A percentile compares a stretch with the other conserved stretches of the same genome.
Conservation (phyloP, 2,888 invertebrate genomes). For the Aphodius granarius region DNA sequence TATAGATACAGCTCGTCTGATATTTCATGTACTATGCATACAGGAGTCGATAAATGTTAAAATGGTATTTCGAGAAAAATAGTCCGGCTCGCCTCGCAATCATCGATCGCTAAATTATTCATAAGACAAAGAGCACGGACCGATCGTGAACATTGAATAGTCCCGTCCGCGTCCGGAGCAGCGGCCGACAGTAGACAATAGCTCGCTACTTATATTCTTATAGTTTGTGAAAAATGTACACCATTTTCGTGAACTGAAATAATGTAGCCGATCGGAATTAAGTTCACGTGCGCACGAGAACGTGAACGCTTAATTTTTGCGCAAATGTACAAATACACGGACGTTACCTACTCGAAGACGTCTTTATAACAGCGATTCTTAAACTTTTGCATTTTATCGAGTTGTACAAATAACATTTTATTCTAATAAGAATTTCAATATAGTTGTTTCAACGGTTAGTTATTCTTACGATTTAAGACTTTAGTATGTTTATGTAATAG, state of each 20-base stretch:
- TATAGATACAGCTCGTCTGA: neutral
- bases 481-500: too few species aligned
- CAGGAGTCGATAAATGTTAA: neutral
- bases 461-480: too few species aligned
- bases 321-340: slow-evolving; percentile 4
- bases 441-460: too few species aligned
- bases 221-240: slow-evolving; percentile 38
- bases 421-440: too few species aligned
- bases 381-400: neutral
- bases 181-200: slow-evolving; percentile 34
- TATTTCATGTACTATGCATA: neutral
- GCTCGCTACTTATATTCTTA: slow-evolving; percentile 28
- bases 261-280: slow-evolving; percentile 41
- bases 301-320: slow-evolving; percentile 37
- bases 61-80: slow-evolving; percentile 17
- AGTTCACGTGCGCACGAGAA: slow-evolving; percentile 42
- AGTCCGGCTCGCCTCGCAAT: slow-evolving; percentile 30
- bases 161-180: slow-evolving; percentile 6
- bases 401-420: too few species aligned
- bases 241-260: slow-evolving; percentile 43
- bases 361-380: neutral
- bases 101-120: slow-evolving; percentile 41
- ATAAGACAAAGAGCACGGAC: slow-evolving; percentile 40
- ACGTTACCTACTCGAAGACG: neutral
- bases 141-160: slow-evolving; percentile 37